Percentiles rank a stretch among this genome's conserved stretches.
These are phyloP conservation scores for Ophthalmolycus amberensis DNA, from an alignment of 2,113 vertebrate genomes.

Conservation along the genomic window DNA sequence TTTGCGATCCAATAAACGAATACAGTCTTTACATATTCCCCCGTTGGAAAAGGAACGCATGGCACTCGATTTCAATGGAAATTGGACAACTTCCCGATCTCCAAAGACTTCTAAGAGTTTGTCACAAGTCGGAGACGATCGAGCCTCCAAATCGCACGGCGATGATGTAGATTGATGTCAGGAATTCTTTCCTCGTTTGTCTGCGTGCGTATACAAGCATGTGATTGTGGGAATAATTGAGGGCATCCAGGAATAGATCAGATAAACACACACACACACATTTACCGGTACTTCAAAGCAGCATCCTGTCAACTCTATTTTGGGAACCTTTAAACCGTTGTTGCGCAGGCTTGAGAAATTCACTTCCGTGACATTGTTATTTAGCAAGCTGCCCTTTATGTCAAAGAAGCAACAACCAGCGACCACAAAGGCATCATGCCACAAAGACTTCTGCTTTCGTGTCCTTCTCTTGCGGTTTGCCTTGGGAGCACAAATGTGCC, in stretches of 20 bases:
- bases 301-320: slow-evolving; percentile 55
- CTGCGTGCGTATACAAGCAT: slow-evolving; percentile 25
- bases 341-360: slow-evolving; percentile 19
- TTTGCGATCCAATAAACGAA: slow-evolving; percentile 21
- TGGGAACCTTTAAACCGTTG: slow-evolving; percentile 17
- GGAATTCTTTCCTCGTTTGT: slow-evolving; percentile 7
- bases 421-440: not conserved
- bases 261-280: slow-evolving; percentile 18
- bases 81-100: not conserved
- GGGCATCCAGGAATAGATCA: slow-evolving; percentile 54
- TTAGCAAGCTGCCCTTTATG: slow-evolving; percentile 25
- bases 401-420: not conserved
- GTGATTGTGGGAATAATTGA: slow-evolving; percentile 56
- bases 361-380: slow-evolving; percentile 24
- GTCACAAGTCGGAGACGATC: not conserved
- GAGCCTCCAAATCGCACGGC: not conserved
- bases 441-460: slow-evolving; percentile 24
- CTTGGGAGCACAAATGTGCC: slow-evolving; percentile 28
- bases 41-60: not conserved
- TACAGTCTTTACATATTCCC: not conserved
- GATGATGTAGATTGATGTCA: not conserved
- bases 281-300: slow-evolving; percentile 38
- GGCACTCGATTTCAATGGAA: not conserved
- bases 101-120: not conserved
- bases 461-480: slow-evolving; percentile 32